Evolutionary conservation across 1,140 invertebrate species (phyloP).

Genomic region (Pseudachorutes palmiensis): DNA sequence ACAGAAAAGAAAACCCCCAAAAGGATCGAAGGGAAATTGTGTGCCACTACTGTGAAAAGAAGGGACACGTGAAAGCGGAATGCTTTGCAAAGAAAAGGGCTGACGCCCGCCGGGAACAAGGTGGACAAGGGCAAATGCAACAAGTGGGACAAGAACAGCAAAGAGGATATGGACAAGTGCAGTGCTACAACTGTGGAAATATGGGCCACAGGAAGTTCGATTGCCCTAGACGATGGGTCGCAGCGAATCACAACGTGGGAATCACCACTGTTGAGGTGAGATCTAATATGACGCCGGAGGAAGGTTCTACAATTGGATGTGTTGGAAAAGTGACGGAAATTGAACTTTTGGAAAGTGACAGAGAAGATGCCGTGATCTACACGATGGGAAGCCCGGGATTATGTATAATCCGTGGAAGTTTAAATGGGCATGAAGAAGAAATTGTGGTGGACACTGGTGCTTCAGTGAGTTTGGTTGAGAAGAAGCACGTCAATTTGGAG

Average conservation of each 20-base stretch:
- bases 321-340: background rate
- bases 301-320: background rate
- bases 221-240: background rate
- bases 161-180: background rate
- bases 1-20: background rate
- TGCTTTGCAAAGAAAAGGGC: background rate
- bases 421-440: background rate
- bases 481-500: background rate
- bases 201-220: background rate
- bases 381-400: background rate
- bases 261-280: background rate
- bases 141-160: background rate
- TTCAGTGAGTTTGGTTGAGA: background rate
- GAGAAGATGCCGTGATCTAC: background rate
- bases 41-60: background rate
- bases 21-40: background rate
- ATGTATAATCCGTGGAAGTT: background rate
- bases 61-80: background rate
- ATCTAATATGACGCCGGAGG: background rate
- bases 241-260: background rate
- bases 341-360: background rate
- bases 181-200: background rate
- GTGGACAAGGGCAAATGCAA: background rate
- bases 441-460: conserved; percentile 2
- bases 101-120: background rate